These are phyloP conservation scores for Saccostrea glomerata DNA, from an alignment of 1,140 invertebrate genomes.

Conservation along the genomic window DNA sequence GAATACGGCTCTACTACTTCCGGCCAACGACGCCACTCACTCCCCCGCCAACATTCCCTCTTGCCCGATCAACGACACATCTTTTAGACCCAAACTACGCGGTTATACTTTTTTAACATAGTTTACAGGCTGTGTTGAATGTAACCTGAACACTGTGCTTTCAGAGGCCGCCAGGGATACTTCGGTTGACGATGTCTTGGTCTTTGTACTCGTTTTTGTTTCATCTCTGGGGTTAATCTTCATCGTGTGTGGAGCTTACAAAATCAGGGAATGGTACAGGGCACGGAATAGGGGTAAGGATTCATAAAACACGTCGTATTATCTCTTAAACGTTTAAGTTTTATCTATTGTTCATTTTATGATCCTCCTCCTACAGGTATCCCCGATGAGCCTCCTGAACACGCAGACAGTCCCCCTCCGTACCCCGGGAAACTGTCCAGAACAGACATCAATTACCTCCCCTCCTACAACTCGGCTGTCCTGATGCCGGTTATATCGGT, in stretches of 20 bases:
- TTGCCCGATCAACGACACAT: too few relatives aligned
- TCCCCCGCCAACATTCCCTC: too few relatives aligned
- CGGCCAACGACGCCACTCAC: too few relatives aligned
- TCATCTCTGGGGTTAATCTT: neutral
- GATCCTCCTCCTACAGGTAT: neutral
- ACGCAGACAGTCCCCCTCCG: neutral
- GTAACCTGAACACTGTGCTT: neutral
- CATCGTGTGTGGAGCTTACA: neutral
- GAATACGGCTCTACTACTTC: too few relatives aligned
- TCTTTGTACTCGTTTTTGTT: neutral
- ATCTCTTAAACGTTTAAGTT: neutral
- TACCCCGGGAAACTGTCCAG: conserved; percentile 23
- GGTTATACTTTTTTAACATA: too few relatives aligned
- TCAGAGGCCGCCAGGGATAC: neutral
- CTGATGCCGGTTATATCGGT: neutral
- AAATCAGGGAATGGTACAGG: neutral
- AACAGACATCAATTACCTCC: conserved; percentile 24
- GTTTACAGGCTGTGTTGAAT: too few relatives aligned
- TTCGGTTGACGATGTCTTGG: neutral
- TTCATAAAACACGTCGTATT: neutral
- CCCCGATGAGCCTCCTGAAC: neutral
- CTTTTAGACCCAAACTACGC: too few relatives aligned
- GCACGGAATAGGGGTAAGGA: neutral
- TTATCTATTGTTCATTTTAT: neutral
- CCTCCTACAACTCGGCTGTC: conserved; percentile 20